A percentile compares a stretch with the other conserved stretches of the same genome.
These are phyloP conservation scores for Archocentrus centrarchus DNA, from an alignment of 2,113 vertebrate species.

Conservation along the genomic window DNA sequence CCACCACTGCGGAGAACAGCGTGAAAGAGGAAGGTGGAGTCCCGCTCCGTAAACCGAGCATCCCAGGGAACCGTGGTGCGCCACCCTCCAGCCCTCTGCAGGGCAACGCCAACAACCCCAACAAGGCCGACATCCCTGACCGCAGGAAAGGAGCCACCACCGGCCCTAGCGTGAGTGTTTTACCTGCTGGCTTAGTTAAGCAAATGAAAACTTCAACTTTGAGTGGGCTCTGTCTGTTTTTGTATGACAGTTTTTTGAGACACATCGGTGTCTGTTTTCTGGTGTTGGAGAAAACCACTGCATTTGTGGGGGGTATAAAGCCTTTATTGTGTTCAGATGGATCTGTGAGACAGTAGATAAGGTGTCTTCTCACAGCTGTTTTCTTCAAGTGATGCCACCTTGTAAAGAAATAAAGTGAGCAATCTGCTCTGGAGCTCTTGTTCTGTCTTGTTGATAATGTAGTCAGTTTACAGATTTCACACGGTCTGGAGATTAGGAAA, in stretches of 20 bases:
- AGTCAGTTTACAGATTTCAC: not conserved
- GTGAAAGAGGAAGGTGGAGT: slow-evolving; percentile 88
- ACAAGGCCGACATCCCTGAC: slow-evolving; percentile 98
- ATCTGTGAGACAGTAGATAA: not conserved
- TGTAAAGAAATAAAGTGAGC: not conserved
- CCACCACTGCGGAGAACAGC: slow-evolving; percentile 88
- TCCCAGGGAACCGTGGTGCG: slow-evolving; percentile 86
- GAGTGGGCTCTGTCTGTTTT: not conserved
- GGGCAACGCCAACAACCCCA: slow-evolving; percentile 96
- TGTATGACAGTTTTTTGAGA: not conserved
- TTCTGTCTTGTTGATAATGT: not conserved
- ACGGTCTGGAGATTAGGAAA: not conserved
- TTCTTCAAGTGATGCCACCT: not conserved
- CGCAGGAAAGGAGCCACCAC: slow-evolving; percentile 90
- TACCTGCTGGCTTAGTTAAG: too few relatives aligned
- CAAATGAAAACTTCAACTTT: fast-evolving
- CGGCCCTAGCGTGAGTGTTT: slow-evolving; percentile 86
- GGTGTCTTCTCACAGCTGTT: not conserved
- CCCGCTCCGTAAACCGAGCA: slow-evolving; percentile 86
- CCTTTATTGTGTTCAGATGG: not conserved
- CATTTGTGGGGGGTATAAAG: not conserved
- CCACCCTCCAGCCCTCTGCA: slow-evolving; percentile 93
- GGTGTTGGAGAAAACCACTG: not conserved
- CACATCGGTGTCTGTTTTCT: not conserved
- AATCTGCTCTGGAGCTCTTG: not conserved